phyloP scores from a whole-genome alignment of 2,888 invertebrate genomes.

The Malachius bipustulatus region DNA sequence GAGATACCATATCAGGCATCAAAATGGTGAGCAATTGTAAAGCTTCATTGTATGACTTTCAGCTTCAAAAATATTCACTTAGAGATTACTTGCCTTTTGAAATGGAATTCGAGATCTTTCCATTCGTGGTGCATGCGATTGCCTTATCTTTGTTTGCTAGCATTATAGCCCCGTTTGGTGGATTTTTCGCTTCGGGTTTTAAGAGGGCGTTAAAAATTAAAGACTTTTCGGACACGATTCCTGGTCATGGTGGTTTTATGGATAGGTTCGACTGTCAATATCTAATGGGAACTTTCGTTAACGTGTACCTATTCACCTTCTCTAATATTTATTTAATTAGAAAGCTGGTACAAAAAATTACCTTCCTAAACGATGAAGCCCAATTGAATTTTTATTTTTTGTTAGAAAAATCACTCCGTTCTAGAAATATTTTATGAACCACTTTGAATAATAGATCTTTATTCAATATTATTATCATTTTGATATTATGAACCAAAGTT shows the following conservation, averaged over 20 bases:
- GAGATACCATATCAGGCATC: constrained; percentile 53
- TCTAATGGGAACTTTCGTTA: constrained; percentile 98
- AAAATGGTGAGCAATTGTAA: neutral
- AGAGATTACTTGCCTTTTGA: constrained; percentile 15
- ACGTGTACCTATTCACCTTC: constrained; percentile 86
- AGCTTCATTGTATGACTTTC: constrained; percentile 25
- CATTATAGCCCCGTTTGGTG: constrained; percentile 97
- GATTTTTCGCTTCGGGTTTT: constrained; percentile 99
- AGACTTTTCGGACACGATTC: constrained; percentile 99
- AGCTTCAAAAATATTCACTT: neutral
- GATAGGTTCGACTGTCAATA: constrained; percentile 99
- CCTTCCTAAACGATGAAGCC: constrained; percentile 79
- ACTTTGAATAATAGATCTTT: no score
- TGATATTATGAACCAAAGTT: no score
- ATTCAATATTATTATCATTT: no score
- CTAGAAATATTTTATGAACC: constrained; percentile 6
- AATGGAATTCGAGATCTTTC: constrained; percentile 44
- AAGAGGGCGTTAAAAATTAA: constrained; percentile 94
- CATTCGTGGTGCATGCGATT: constrained; percentile 90
- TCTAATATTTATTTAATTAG: constrained; percentile 85
- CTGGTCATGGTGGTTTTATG: constrained; percentile 99
- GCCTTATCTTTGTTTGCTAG: constrained; percentile 92
- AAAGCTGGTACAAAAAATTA: constrained; percentile 81
- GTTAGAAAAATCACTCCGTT: constrained; percentile 64
- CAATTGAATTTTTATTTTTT: constrained; percentile 82